Evolutionary conservation across 2,113 vertebrate genomes (phyloP).

Genomic region (Gambusia holbrooki): DNA sequence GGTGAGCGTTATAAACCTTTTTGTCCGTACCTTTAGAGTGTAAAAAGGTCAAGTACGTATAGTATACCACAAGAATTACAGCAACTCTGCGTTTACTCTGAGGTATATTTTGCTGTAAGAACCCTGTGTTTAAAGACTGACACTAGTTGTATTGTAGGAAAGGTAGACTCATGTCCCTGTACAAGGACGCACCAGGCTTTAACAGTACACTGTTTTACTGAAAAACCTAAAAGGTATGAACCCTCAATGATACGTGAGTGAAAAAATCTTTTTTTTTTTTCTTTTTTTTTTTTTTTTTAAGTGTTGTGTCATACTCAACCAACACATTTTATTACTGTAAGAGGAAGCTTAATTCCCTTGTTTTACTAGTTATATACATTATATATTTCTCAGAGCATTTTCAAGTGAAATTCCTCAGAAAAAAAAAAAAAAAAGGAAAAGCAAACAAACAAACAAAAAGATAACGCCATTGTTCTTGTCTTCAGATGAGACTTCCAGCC

Average conservation of each 20-base stretch:
- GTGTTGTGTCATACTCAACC: conserved; percentile 71
- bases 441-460: neutral
- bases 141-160: conserved; percentile 80
- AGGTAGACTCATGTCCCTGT: conserved; percentile 71
- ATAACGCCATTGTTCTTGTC: conserved; percentile 67
- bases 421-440: conserved; percentile 13
- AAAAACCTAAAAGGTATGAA: conserved; percentile 76
- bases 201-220: conserved; percentile 75
- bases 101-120: conserved; percentile 84
- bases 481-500: conserved; percentile 47
- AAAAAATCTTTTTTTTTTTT: conserved; percentile 30
- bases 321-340: conserved; percentile 75
- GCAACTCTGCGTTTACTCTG: conserved; percentile 81
- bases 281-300: conserved; percentile 38
- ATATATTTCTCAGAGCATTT: conserved; percentile 73
- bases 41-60: conserved; percentile 78
- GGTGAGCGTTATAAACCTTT: conserved; percentile 68
- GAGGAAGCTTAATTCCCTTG: conserved; percentile 73
- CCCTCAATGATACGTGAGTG: conserved; percentile 70
- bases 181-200: conserved; percentile 71
- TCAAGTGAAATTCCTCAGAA: conserved; percentile 69
- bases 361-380: conserved; percentile 79
- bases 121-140: conserved; percentile 83
- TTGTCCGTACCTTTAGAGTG: conserved; percentile 63
- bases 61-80: conserved; percentile 81